phyloP scores from a whole-genome alignment of 2,888 invertebrate species.

The Malthinus flaveolus region DNA sequence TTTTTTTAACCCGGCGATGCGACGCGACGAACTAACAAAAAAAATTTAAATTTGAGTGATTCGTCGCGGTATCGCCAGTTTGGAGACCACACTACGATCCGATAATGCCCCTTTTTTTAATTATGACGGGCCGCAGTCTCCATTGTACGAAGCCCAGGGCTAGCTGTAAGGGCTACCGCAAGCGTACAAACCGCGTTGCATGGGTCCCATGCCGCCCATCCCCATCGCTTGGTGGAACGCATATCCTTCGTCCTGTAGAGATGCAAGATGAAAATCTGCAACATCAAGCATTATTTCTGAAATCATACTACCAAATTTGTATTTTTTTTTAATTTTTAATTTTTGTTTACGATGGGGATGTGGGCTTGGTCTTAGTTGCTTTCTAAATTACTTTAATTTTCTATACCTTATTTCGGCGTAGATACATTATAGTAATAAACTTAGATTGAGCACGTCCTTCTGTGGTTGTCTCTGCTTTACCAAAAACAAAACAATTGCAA shows the following conservation, averaged over 20 bases:
- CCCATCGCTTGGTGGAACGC: constrained; percentile 59
- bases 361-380: constrained; percentile 23
- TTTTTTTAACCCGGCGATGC: constrained; percentile 42
- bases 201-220: constrained; percentile 58
- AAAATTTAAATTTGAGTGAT: constrained; percentile 28
- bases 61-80: constrained; percentile 48
- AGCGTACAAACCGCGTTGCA: constrained; percentile 58
- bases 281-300: constrained; percentile 35
- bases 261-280: constrained; percentile 59
- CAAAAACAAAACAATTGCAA: too few relatives aligned
- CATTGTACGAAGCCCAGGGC: constrained; percentile 59
- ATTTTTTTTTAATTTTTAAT: too few relatives aligned
- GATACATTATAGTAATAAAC: too few relatives aligned
- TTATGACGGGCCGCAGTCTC: constrained; percentile 57
- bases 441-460: too few relatives aligned
- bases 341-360: constrained; percentile 23
- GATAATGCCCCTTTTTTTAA: constrained; percentile 37
- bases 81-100: constrained; percentile 54
- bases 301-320: background rate
- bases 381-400: too few relatives aligned
- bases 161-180: constrained; percentile 59
- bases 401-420: too few relatives aligned
- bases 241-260: constrained; percentile 59
- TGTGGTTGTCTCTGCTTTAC: too few relatives aligned
- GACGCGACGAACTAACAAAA: constrained; percentile 32